phyloP scores from a whole-genome alignment of 2,797 vertebrate genomes.

The Cyprinodon diabolis region DNA sequence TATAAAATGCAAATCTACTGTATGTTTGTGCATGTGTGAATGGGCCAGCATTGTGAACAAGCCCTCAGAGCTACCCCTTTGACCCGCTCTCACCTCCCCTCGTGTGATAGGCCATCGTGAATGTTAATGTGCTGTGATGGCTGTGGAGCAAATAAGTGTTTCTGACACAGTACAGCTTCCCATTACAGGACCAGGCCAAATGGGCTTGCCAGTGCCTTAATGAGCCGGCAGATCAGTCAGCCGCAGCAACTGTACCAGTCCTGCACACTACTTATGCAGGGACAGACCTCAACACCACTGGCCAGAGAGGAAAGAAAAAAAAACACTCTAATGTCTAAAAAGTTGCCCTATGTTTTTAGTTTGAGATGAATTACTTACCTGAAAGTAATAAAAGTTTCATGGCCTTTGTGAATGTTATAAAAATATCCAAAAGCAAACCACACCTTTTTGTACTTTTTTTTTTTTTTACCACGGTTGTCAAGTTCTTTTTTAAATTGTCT shows the following conservation, averaged over 20 bases:
- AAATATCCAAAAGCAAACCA: neutral
- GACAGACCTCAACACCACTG: constrained; percentile 39
- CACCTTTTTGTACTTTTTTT: neutral
- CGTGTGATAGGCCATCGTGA: constrained; percentile 85
- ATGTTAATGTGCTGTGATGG: constrained; percentile 92
- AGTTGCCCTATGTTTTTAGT: neutral
- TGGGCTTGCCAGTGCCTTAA: constrained; percentile 83
- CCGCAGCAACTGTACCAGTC: constrained; percentile 77
- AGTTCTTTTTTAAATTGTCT: neutral
- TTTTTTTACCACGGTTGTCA: neutral
- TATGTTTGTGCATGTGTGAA: constrained; percentile 18
- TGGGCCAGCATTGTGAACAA: constrained; percentile 46
- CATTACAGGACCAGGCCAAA: constrained; percentile 83
- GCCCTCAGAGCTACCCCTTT: constrained; percentile 61
- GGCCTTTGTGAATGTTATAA: neutral
- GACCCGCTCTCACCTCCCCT: constrained; percentile 52
- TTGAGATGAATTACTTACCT: neutral
- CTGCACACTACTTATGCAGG: constrained; percentile 72
- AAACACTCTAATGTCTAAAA: constrained; percentile 14
- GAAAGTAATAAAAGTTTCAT: constrained; percentile 1
- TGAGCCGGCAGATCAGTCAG: constrained; percentile 87
- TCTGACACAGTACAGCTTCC: constrained; percentile 87
- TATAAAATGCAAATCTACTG: constrained; percentile 13
- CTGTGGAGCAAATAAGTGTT: constrained; percentile 89
- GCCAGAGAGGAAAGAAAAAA: constrained; percentile 28